Evolutionary conservation across 2,888 invertebrate species (phyloP).

Genomic region (Sycophila texana): DNA sequence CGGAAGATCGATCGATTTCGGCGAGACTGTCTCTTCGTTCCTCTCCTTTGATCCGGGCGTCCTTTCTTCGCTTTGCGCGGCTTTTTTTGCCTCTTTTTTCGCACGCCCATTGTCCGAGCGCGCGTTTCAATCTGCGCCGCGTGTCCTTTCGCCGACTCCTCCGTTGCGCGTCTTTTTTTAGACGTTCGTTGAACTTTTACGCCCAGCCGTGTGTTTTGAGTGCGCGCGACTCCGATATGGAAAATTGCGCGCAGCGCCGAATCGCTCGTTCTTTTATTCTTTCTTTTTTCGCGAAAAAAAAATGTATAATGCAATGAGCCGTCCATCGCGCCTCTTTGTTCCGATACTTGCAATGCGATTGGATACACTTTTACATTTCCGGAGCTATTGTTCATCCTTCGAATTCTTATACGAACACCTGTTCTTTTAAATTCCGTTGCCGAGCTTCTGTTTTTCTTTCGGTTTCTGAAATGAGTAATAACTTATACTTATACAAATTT

Average conservation of each 20-base stretch:
- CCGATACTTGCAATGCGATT: background rate
- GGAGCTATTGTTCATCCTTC: background rate
- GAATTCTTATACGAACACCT: background rate
- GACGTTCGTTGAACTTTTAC: conserved; percentile 27
- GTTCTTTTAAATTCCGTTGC: background rate
- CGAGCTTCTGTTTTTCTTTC: too few species aligned
- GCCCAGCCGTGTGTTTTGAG: background rate
- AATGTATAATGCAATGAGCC: too few species aligned
- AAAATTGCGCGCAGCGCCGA: too few species aligned
- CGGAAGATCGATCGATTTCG: conserved; percentile 42
- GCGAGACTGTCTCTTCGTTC: conserved; percentile 11
- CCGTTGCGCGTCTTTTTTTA: conserved; percentile 17
- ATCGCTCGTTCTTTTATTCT: too few species aligned
- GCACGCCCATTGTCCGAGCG: background rate
- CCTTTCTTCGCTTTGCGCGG: too few species aligned
- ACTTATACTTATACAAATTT: too few species aligned
- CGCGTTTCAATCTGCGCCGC: too few species aligned
- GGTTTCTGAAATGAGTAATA: too few species aligned
- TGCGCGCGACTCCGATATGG: background rate
- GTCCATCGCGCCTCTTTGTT: background rate
- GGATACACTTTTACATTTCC: background rate
- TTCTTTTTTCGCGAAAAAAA: too few species aligned
- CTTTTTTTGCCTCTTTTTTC: background rate
- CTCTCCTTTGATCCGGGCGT: background rate
- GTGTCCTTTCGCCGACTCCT: background rate